Conservation (phyloP, 2,797 vertebrate species). For the Amazona finschi region DNA sequence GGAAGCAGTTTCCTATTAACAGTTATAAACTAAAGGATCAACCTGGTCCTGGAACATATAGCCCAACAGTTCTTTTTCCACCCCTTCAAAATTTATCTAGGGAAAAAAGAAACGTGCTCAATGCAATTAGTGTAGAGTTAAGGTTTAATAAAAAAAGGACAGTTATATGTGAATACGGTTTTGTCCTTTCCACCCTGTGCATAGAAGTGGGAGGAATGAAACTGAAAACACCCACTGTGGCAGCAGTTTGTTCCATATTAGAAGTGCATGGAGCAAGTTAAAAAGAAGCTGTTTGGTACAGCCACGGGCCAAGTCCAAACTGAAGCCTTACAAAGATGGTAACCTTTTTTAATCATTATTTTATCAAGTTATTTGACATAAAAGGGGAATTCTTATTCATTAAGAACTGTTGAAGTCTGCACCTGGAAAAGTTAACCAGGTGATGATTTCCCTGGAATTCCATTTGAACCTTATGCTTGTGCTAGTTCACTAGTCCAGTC, state of each 20-base stretch:
- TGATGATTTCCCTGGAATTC: neutral
- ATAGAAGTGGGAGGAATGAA: neutral
- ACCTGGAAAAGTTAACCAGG: neutral
- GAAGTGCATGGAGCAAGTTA: neutral
- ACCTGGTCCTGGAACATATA: slow-evolving; percentile 90
- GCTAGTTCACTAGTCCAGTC: neutral
- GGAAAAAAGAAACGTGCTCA: slow-evolving; percentile 58
- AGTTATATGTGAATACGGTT: neutral
- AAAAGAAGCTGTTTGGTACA: neutral
- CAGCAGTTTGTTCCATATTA: neutral
- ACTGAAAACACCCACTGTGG: neutral
- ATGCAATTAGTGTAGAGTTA: neutral
- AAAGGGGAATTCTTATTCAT: neutral
- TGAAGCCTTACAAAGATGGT: neutral
- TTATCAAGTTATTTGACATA: neutral
- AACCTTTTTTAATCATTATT: neutral
- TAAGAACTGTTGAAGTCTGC: neutral
- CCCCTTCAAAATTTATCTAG: slow-evolving; percentile 88
- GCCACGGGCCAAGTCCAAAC: neutral
- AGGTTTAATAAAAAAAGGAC: neutral
- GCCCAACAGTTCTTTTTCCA: slow-evolving; percentile 84
- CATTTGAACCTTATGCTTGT: neutral
- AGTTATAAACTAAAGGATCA: slow-evolving; percentile 61
- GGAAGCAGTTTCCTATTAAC: slow-evolving; percentile 5
- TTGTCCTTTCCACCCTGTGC: neutral